Conservation (phyloP, 2,888 invertebrate species). For the Himalopsyche tibetana region DNA sequence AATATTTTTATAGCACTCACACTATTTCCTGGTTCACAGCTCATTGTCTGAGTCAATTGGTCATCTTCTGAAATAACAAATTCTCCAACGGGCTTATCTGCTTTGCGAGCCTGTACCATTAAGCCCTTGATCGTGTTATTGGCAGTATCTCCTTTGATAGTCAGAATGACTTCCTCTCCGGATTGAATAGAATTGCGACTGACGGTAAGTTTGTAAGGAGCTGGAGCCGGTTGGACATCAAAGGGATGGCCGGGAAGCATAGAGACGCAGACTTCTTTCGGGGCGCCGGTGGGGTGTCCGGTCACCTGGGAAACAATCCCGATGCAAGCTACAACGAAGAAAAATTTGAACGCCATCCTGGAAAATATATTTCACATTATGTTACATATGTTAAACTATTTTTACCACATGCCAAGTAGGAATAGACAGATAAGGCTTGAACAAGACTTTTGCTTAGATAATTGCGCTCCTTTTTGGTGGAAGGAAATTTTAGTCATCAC, state of each 20-base stretch:
- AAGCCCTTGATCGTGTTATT: slow-evolving; percentile 80
- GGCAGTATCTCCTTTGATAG: slow-evolving; percentile 74
- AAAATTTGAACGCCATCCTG: slow-evolving; percentile 62
- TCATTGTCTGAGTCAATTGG: slow-evolving; percentile 75
- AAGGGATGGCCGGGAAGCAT: slow-evolving; percentile 83
- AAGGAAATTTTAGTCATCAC: too few species aligned
- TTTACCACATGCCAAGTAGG: too few species aligned
- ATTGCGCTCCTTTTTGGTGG: too few species aligned
- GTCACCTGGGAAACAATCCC: slow-evolving; percentile 49
- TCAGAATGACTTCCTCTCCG: slow-evolving; percentile 72
- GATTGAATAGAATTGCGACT: slow-evolving; percentile 70
- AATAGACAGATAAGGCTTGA: too few species aligned
- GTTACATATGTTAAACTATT: too few species aligned
- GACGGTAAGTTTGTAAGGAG: slow-evolving; percentile 79
- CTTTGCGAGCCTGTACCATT: slow-evolving; percentile 81
- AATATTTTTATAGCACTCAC: slow-evolving; percentile 71
- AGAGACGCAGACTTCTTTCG: slow-evolving; percentile 79
- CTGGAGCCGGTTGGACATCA: slow-evolving; percentile 74
- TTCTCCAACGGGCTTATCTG: slow-evolving; percentile 79
- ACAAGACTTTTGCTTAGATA: too few species aligned
- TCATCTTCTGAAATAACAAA: slow-evolving; percentile 78
- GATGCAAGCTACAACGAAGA: slow-evolving; percentile 55
- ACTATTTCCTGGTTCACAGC: slow-evolving; percentile 74
- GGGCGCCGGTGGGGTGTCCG: slow-evolving; percentile 81
- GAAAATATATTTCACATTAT: slow-evolving; percentile 8